Conservation (phyloP, 2,888 invertebrate genomes). For the Epiblema foenella region DNA sequence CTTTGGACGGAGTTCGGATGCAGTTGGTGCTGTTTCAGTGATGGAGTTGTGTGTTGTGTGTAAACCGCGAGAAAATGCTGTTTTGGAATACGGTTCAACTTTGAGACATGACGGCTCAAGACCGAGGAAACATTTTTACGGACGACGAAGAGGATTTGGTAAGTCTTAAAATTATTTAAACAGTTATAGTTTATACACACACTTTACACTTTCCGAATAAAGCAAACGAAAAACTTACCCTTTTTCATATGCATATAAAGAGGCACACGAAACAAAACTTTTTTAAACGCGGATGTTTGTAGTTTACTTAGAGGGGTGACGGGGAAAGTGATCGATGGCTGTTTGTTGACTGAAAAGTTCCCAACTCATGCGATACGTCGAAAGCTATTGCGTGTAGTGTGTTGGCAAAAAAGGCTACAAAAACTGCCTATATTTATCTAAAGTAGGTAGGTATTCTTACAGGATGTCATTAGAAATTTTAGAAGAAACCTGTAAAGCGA, state of each 20-base stretch:
- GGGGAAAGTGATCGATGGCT: slow-evolving; percentile 32
- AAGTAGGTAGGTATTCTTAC: too few species aligned
- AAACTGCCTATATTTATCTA: too few species aligned
- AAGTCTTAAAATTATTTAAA: slow-evolving; percentile 51
- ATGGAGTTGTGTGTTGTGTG: slow-evolving; percentile 64
- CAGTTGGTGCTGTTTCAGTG: slow-evolving; percentile 75
- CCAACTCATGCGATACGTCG: neutral
- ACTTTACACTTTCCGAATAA: neutral
- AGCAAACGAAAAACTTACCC: neutral
- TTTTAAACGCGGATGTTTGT: slow-evolving; percentile 29
- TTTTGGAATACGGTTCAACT: slow-evolving; percentile 57
- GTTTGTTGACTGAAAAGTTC: slow-evolving; percentile 29
- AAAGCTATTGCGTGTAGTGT: neutral
- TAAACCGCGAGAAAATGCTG: slow-evolving; percentile 73
- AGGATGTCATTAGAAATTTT: too few species aligned
- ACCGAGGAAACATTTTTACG: slow-evolving; percentile 75
- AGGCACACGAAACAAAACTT: slow-evolving; percentile 36
- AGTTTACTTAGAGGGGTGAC: slow-evolving; percentile 34
- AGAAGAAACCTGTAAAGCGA: too few species aligned
- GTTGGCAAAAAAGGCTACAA: neutral
- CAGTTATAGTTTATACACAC: neutral
- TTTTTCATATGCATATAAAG: slow-evolving; percentile 11
- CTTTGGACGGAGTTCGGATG: slow-evolving; percentile 66
- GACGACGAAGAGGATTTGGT: slow-evolving; percentile 81
- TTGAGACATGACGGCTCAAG: slow-evolving; percentile 76